Percentiles rank a stretch among this genome's conserved stretches.
Evolutionary conservation across 1,140 invertebrate genomes (phyloP).

Genomic region (Orius insidiosus): DNA sequence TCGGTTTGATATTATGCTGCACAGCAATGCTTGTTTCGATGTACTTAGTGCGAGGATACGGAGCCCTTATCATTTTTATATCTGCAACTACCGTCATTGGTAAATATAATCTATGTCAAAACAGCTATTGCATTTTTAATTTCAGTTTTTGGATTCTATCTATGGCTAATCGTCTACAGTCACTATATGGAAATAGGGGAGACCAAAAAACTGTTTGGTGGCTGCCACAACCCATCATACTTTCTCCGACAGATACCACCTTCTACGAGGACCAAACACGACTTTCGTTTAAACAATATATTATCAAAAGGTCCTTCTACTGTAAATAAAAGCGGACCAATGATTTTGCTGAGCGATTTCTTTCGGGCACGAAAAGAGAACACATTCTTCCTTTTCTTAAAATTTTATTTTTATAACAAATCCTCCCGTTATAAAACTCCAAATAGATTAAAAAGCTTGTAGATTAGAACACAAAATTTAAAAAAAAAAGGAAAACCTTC

Average conservation of each 20-base stretch:
- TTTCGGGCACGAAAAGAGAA: too few species aligned
- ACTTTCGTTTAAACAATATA: not conserved
- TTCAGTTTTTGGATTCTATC: constrained; percentile 26
- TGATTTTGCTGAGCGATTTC: too few species aligned
- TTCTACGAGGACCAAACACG: not conserved
- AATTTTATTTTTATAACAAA: too few species aligned
- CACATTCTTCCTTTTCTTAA: too few species aligned
- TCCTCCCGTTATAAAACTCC: too few species aligned
- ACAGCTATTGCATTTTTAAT: constrained; percentile 14
- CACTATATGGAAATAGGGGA: constrained; percentile 25
- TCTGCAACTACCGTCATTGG: constrained; percentile 6
- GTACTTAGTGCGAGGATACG: constrained; percentile 24
- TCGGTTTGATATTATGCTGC: constrained; percentile 24
- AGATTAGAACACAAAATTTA: too few species aligned
- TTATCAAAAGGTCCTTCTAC: not conserved
- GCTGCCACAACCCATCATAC: constrained; percentile 5
- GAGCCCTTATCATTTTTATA: constrained; percentile 15
- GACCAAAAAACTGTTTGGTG: constrained; percentile 3
- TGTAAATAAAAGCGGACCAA: too few species aligned
- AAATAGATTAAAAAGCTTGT: too few species aligned
- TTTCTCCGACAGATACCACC: constrained; percentile 3
- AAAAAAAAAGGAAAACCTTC: too few species aligned
- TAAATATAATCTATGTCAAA: constrained; percentile 7
- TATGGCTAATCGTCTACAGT: constrained; percentile 33
- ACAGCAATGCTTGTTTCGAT: constrained; percentile 24